A percentile compares a stretch with the other conserved stretches of the same genome.
These are phyloP conservation scores for Turnix velox DNA, from an alignment of 2,113 vertebrate species.

Conservation along the genomic window DNA sequence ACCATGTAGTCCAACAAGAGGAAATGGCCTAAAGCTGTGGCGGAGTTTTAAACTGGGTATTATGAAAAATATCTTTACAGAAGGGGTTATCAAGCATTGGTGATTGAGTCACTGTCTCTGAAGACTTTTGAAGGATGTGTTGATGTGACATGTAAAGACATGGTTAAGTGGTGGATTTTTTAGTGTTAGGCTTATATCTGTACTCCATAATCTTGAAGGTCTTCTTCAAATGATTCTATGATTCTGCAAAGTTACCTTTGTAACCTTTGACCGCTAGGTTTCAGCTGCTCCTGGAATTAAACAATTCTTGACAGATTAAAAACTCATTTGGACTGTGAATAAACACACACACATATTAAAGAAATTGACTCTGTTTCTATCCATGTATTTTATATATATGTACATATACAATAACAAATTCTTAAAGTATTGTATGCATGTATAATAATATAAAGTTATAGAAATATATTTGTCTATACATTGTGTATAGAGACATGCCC, in stretches of 20 bases:
- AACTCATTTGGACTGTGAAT: not conserved
- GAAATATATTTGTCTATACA: no score
- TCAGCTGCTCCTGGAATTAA: not conserved
- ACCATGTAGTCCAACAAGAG: no score
- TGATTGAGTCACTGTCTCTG: not conserved
- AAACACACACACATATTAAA: accelerated
- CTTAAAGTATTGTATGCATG: no score
- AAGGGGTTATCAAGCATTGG: not conserved
- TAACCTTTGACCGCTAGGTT: not conserved
- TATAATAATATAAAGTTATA: no score
- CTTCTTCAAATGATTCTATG: not conserved
- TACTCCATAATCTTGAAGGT: no score
- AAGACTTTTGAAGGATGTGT: not conserved
- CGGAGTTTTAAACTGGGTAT: not conserved
- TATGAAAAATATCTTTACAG: not conserved
- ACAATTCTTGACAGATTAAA: not conserved
- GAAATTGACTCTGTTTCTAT: not conserved
- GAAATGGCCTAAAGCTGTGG: not conserved
- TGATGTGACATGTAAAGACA: no score
- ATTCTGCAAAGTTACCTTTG: not conserved
- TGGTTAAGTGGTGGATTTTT: not conserved
- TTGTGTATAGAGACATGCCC: no score
- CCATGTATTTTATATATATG: no score
- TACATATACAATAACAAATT: not conserved
- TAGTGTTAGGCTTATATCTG: not conserved